Conservation (phyloP, 2,888 invertebrate species). For the Pilophorus perplexus region DNA sequence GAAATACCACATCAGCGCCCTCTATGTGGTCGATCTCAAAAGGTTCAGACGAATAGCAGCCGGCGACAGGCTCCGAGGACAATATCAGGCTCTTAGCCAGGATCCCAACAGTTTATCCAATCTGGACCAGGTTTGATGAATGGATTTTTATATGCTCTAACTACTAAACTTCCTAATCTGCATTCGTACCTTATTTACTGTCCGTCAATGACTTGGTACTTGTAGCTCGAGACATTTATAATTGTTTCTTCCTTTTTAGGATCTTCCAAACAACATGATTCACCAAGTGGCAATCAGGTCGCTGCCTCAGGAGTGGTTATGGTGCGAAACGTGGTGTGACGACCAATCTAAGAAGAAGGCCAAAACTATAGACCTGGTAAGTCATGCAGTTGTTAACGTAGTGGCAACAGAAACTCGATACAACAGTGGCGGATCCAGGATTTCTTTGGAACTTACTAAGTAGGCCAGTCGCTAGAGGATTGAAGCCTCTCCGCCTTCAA, state of each 20-base stretch:
- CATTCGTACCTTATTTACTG: too few species aligned
- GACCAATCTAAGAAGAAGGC: constrained; percentile 82
- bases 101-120: constrained; percentile 99
- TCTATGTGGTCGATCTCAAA: constrained; percentile 96
- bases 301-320: constrained; percentile 98
- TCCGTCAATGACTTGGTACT: too few species aligned
- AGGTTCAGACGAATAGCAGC: constrained; percentile 96
- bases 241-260: constrained; percentile 58
- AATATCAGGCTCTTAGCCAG: constrained; percentile 98
- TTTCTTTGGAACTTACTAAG: too few species aligned
- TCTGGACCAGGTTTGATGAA: constrained; percentile 64
- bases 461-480: too few species aligned
- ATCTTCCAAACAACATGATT: constrained; percentile 99
- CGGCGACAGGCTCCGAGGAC: constrained; percentile 94
- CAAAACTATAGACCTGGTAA: constrained; percentile 94
- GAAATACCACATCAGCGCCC: constrained; percentile 91
- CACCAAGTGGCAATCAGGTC: constrained; percentile 98
- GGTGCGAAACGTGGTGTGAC: constrained; percentile 99
- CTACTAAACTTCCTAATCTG: background rate
- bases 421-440: too few species aligned
- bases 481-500: too few species aligned
- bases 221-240: too few species aligned
- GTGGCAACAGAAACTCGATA: too few species aligned
- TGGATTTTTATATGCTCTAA: background rate
- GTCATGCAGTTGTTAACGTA: too few species aligned